Percentiles rank a stretch among this genome's conserved stretches.
Conservation (phyloP, 2,797 vertebrate species). For the Heteromormyrus szaboi region DNA sequence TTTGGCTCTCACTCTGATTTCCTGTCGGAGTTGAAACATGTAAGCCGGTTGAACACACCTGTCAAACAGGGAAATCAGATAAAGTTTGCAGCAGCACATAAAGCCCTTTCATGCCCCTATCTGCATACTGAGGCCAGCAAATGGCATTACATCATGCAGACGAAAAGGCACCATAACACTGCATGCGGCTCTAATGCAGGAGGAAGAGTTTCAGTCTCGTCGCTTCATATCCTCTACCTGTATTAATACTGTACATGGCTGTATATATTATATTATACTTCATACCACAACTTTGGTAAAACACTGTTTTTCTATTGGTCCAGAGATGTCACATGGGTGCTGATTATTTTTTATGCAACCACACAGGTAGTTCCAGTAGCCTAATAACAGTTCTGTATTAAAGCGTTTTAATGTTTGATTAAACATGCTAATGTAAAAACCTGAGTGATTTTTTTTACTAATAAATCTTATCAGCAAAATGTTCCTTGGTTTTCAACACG, state of each 20-base stretch:
- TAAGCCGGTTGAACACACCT: neutral
- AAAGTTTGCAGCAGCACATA: neutral
- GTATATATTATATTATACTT: neutral
- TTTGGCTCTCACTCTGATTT: neutral
- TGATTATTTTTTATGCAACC: neutral
- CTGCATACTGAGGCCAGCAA: neutral
- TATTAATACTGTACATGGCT: neutral
- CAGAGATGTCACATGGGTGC: neutral
- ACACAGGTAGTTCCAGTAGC: neutral
- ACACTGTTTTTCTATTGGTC: neutral
- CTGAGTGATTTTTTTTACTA: neutral
- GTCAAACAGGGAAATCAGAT: neutral
- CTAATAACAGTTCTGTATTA: neutral
- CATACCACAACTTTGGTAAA: neutral
- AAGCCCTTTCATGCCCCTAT: neutral
- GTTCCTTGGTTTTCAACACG: neutral
- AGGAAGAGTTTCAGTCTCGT: neutral
- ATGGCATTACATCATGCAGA: neutral
- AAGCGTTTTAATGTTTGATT: neutral
- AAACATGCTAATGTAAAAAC: neutral
- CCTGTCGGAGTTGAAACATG: neutral
- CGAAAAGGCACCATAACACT: neutral
- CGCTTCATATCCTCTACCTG: neutral
- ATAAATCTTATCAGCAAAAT: neutral
- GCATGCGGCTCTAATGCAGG: neutral